Percentiles rank a stretch among this genome's conserved stretches.
Evolutionary conservation across 2,797 vertebrate species (phyloP).

Genomic region (Percopsis omiscomaycus): DNA sequence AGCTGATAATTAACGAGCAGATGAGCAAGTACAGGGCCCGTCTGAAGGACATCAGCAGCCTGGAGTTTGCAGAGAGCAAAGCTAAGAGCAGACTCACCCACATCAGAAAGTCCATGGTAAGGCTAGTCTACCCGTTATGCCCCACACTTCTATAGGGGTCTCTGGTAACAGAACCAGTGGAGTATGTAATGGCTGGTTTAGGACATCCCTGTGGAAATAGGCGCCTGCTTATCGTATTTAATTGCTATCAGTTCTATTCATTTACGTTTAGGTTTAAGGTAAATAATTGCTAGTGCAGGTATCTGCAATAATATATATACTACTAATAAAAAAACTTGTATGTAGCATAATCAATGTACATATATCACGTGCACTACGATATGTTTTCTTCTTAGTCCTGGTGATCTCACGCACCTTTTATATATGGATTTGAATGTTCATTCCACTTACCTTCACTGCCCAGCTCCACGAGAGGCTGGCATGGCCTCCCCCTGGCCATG

Average conservation of each 20-base stretch:
- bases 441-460: neutral
- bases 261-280: too few relatives aligned
- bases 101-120: constrained; percentile 94
- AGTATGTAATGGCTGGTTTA: too few relatives aligned
- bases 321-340: too few relatives aligned
- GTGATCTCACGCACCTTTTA: constrained; percentile 7
- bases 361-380: too few relatives aligned
- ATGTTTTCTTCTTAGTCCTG: neutral
- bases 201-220: too few relatives aligned
- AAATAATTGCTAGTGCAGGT: too few relatives aligned
- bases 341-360: too few relatives aligned
- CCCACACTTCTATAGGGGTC: neutral
- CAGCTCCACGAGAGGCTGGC: constrained; percentile 48
- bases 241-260: too few relatives aligned
- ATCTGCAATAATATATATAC: too few relatives aligned
- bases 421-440: constrained; percentile 19
- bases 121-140: constrained; percentile 35
- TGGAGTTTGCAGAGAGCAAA: constrained; percentile 97
- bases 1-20: constrained; percentile 92
- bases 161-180: too few relatives aligned
- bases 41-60: constrained; percentile 95
- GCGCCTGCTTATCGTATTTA: too few relatives aligned
- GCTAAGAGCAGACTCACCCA: constrained; percentile 91
- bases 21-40: constrained; percentile 96
- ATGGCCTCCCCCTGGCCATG: constrained; percentile 47